Conservation (phyloP, 2,113 vertebrate species). For the Phalacrocorax brasilianus region DNA sequence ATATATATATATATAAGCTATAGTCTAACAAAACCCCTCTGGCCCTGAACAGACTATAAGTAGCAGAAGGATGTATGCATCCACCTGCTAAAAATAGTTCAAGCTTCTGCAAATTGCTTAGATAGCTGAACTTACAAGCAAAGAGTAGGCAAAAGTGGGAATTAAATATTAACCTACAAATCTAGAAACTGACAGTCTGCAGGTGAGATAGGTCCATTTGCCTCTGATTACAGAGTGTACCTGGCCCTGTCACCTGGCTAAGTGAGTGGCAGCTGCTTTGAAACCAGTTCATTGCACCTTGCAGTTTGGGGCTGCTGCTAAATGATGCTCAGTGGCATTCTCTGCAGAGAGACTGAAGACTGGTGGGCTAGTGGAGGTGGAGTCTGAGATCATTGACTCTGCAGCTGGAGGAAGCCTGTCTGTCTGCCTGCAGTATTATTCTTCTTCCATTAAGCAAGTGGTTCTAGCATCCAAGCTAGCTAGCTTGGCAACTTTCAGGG, state of each 20-base stretch:
- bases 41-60: background rate
- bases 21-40: background rate
- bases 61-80: background rate
- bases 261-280: background rate
- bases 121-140: background rate
- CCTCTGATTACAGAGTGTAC: background rate
- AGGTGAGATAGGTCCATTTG: background rate
- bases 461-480: background rate
- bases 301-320: background rate
- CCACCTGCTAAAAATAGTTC: background rate
- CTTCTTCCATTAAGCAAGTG: background rate
- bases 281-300: background rate
- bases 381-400: background rate
- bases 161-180: background rate
- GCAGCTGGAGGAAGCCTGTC: background rate
- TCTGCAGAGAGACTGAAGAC: background rate
- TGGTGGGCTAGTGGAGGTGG: background rate
- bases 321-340: background rate
- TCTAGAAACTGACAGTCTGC: background rate
- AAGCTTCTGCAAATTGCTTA: background rate
- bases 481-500: background rate
- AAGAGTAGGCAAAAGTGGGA: background rate
- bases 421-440: background rate
- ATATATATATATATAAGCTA: background rate
- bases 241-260: background rate